Evolutionary conservation across 2,888 invertebrate species (phyloP), one percentile per base, ranked within the genome.

Genomic region (Drosophila mimica): DNA sequence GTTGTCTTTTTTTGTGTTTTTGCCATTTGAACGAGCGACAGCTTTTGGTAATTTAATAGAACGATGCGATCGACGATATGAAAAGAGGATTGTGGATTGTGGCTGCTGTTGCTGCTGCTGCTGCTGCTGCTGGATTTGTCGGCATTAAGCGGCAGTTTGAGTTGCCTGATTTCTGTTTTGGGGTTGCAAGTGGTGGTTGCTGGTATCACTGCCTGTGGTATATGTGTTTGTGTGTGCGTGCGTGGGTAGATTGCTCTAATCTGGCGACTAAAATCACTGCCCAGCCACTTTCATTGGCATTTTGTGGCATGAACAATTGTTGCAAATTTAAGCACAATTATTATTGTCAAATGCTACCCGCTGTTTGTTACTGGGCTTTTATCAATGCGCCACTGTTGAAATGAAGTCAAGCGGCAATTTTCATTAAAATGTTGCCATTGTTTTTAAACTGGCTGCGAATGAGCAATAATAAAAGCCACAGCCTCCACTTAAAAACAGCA

Each of bases 381-480:
- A 82, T 87, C 85, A 76, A 67, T 68, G 74, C 60, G 70, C 74
- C 69, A 78, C 80, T 82, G 85, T 78, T 76, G 72, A 76, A 83
- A 84, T 79, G 67, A 87, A 90, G 79, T 91, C 87, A 91, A 87
- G 89, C 91, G 89, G 85, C 90, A 90, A 91, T 89, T 87, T 89
- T 91, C 91, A 91, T 90, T 91, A 89, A 91, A 89, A 90, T 87
- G 82, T 82, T 73, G 70, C 76, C 82, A 89, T 88, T 88, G 90
- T 88, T 82, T 87, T 83, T 81, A 70, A 71, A 74, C 74, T 72
- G 76, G 70, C 78, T 88, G 78, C 74, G 90, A 86, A 88, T 88
- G 88, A 89, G 89, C 89, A 81, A 78, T 74, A 77, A 90, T 85
- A 90, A 90, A 86, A 81, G 80, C 74, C 75, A 51, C 70, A 79